Conservation (phyloP, 2,113 vertebrate species). For the Pitta sordida region DNA sequence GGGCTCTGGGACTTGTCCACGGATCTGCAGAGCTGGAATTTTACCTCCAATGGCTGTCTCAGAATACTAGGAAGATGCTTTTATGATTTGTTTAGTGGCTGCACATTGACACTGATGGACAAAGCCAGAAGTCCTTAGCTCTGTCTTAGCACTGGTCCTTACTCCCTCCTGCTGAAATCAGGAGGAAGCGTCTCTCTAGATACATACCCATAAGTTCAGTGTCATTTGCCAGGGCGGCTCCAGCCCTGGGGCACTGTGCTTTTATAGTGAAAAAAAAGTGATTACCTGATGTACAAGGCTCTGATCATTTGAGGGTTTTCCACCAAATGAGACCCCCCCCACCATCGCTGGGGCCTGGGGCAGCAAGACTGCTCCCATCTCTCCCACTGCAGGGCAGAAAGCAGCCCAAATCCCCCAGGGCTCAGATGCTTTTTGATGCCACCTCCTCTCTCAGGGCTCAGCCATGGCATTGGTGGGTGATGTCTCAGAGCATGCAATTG, state of each 20-base stretch:
- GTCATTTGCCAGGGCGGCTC: background rate
- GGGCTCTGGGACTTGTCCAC: accelerated
- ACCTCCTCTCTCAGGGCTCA: background rate
- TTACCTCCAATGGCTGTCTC: background rate
- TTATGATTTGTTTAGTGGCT: background rate
- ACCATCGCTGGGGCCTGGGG: accelerated
- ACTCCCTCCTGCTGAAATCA: background rate
- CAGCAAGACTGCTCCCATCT: background rate
- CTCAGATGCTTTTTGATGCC: background rate
- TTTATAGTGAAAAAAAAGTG: background rate
- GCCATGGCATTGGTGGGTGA: accelerated
- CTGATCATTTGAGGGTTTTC: background rate
- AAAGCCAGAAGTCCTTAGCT: background rate
- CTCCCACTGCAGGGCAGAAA: background rate
- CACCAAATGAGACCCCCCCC: accelerated
- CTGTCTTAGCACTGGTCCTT: background rate
- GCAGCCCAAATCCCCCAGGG: background rate
- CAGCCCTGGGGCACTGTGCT: background rate
- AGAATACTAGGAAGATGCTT: background rate
- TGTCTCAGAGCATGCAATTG: background rate
- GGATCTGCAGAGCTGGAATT: background rate
- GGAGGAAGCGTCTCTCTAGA: background rate
- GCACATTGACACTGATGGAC: background rate
- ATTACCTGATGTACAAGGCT: background rate
- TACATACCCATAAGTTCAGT: background rate